Evolutionary conservation across 92 coral and sea anemone genomes (phyloP), one percentile per base, ranked within the genome.

Genomic region (Epizoanthus scotinus): DNA sequence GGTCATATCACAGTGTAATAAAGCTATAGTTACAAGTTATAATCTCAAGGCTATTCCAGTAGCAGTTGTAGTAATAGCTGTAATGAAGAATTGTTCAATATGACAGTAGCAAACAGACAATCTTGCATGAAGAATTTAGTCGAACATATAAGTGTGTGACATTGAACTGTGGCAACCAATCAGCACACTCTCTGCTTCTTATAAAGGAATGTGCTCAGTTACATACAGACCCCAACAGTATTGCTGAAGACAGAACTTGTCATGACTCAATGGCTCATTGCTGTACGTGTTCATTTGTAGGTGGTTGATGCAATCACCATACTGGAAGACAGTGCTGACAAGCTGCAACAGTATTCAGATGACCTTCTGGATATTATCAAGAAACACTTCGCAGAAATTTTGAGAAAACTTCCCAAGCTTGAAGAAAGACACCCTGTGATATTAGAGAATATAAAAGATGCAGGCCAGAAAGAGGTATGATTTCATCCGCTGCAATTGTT

Each of bases 281-380:
- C 10, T 47, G 52, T 12, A 13, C 12, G 15, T 47, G 17, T 47
- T 47, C 0, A 9, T 47, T 34, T 78, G 59, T 63, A 95, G 99
- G 88, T 95, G 28, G 29, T 83, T 13, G 99, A 93, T 71, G 94
- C 95, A 8, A 84, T 93, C 22, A 82, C 89, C 13, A 56, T 93
- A 61, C 82, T 95, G 53, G 99, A 95, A 57, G 94, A 94, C 63
- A 95, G 97, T 50, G 92, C 94, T 82, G 96, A 93, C 82, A 95
- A 95, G 42, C 86, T 95, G 25, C 94, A 91, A 73, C 87, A 84
- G 42, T 95, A 95, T 77, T 90, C 89, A 29, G 89, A 95, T 20
- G 97, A 94, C 67, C 78, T 95, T 56, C 83, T 89, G 4, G 94
- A 91, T 14, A 84, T 91, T 12, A 86, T 91, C 63, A 85, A 87